Evolutionary conservation across 2,113 vertebrate species (phyloP).

Genomic region (Osmerus mordax): DNA sequence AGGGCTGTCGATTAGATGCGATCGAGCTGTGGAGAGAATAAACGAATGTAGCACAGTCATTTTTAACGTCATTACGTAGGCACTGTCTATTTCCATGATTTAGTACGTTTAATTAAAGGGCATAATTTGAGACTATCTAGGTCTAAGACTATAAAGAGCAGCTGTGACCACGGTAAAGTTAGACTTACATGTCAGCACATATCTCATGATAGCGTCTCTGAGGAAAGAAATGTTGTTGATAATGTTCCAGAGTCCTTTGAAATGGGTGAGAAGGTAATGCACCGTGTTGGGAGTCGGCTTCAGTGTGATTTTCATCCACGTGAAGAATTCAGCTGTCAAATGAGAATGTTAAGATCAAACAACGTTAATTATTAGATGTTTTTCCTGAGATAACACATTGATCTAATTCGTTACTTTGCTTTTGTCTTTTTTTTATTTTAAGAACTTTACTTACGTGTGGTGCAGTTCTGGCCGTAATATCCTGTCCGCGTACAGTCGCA

Average conservation of each 20-base stretch:
- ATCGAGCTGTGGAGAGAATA: conserved; percentile 75
- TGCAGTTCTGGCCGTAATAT: conserved; percentile 86
- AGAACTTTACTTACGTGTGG: conserved; percentile 76
- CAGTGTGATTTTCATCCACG: conserved; percentile 78
- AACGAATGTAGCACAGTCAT: not conserved
- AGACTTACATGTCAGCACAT: conserved; percentile 91
- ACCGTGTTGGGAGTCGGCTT: conserved; percentile 88
- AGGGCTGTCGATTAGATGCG: conserved; percentile 91
- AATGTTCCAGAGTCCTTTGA: conserved; percentile 89
- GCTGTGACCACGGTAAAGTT: not conserved
- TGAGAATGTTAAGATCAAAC: not conserved
- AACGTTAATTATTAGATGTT: not conserved
- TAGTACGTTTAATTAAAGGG: not conserved
- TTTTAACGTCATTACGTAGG: not conserved
- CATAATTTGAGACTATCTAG: not conserved
- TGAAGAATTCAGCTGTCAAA: conserved; percentile 84
- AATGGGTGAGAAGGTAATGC: conserved; percentile 94
- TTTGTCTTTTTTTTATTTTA: not conserved
- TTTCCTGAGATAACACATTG: not conserved
- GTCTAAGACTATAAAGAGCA: not conserved
- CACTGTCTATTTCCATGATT: not conserved
- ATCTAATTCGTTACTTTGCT: not conserved
- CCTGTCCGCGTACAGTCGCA: conserved; percentile 95
- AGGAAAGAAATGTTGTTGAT: conserved; percentile 90
- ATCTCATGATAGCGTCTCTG: conserved; percentile 85